phyloP scores from a whole-genome alignment of 2,113 vertebrate species.

The Brachypteracias leptosomus region DNA sequence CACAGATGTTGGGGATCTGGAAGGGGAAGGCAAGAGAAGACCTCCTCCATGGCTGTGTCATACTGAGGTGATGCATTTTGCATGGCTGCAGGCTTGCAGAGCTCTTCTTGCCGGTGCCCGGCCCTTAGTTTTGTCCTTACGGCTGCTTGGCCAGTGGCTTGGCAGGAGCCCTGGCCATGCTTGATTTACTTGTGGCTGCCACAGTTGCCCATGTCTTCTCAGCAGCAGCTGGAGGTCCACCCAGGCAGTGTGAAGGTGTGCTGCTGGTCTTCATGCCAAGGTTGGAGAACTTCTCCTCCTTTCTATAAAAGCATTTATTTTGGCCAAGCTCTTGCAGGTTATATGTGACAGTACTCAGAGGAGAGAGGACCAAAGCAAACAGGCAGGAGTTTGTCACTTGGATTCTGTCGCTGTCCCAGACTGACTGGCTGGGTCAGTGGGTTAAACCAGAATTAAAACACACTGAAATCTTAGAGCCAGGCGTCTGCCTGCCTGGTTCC shows the following conservation, averaged over 20 bases:
- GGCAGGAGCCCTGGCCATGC: not conserved
- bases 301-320: not conserved
- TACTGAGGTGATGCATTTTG: not conserved
- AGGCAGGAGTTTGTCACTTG: not conserved
- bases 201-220: not conserved
- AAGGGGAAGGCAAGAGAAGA: not conserved
- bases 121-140: not conserved
- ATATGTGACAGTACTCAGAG: not conserved
- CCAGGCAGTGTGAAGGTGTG: rapidly evolving
- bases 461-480: not conserved
- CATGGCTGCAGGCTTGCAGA: not conserved
- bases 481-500: not conserved
- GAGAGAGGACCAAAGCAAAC: not conserved
- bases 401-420: not conserved
- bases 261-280: not conserved
- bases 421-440: rapidly evolving
- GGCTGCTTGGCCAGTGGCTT: not conserved
- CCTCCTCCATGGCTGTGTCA: not conserved
- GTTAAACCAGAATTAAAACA: not conserved
- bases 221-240: not conserved
- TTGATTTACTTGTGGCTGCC: too few relatives aligned
- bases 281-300: not conserved
- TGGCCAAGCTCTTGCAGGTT: not conserved
- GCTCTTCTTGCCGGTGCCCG: not conserved
- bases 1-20: not conserved